Percentiles rank a stretch among this genome's conserved stretches.
Conservation (phyloP, 2,113 vertebrate genomes). For the Bos javanicus region DNA sequence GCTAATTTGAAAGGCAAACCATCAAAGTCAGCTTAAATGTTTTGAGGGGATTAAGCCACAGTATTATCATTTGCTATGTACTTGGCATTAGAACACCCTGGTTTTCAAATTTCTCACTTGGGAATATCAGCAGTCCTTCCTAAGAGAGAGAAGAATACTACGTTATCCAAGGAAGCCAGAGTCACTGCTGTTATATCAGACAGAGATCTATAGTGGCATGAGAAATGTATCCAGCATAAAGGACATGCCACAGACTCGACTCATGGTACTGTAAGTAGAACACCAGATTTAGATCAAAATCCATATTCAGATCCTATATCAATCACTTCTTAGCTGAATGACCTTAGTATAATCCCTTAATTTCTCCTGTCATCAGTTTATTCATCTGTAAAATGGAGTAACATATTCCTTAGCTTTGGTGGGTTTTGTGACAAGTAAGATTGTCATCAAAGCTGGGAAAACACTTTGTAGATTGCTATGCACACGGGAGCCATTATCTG, state of each 20-base stretch:
- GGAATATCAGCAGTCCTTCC: neutral
- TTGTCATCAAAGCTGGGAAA: constrained; percentile 40
- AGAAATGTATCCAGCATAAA: neutral
- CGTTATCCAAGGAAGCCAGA: neutral
- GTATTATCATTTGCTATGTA: neutral
- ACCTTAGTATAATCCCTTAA: constrained; percentile 32
- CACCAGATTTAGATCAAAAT: neutral
- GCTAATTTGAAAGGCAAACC: neutral
- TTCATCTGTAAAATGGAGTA: constrained; percentile 57
- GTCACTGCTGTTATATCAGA: neutral
- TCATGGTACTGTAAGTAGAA: neutral
- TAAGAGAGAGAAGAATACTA: neutral
- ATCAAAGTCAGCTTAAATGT: neutral
- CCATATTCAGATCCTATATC: neutral
- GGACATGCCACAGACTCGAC: neutral
- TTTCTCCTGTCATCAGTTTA: constrained; percentile 37
- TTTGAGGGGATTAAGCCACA: neutral
- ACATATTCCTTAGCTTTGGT: neutral
- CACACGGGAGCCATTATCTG: constrained; percentile 64
- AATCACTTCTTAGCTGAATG: neutral
- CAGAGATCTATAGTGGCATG: neutral
- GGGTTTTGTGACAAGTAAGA: constrained; percentile 31
- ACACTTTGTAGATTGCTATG: constrained; percentile 32
- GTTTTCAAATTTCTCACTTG: neutral
- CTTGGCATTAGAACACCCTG: neutral